A percentile compares a stretch with the other conserved stretches of the same genome.
phyloP scores from a whole-genome alignment of 2,113 vertebrate species.

The Catagonus wagneri region DNA sequence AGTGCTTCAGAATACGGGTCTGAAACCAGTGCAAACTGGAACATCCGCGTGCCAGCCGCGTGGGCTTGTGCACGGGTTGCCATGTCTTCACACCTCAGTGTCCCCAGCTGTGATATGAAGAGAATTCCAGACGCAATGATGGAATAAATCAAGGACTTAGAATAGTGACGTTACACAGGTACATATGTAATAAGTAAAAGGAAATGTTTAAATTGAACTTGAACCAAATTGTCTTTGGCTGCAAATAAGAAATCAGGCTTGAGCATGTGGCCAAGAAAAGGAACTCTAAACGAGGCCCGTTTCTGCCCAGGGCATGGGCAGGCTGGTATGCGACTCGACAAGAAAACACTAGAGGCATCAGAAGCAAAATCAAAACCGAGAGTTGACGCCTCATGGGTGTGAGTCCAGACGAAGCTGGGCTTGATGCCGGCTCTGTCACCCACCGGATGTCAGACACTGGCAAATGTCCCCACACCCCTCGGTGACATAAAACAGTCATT shows the following conservation, averaged over 20 bases:
- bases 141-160: not conserved
- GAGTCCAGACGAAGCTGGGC: not conserved
- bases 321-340: accelerated
- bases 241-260: not conserved
- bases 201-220: not conserved
- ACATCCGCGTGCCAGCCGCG: accelerated
- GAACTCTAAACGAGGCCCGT: accelerated
- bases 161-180: not conserved
- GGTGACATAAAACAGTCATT: accelerated
- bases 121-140: not conserved
- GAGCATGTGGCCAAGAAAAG: not conserved
- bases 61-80: not conserved
- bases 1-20: accelerated
- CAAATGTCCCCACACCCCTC: accelerated
- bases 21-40: not conserved
- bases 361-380: not conserved
- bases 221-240: not conserved
- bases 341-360: accelerated
- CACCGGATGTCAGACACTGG: accelerated
- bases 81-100: too few species aligned
- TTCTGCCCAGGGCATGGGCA: accelerated
- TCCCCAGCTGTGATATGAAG: not conserved
- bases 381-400: not conserved
- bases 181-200: not conserved
- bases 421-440: not conserved